Percentiles rank a stretch among this genome's conserved stretches.
Conservation (phyloP, 2,797 vertebrate species). For the Echiichthys vipera region DNA sequence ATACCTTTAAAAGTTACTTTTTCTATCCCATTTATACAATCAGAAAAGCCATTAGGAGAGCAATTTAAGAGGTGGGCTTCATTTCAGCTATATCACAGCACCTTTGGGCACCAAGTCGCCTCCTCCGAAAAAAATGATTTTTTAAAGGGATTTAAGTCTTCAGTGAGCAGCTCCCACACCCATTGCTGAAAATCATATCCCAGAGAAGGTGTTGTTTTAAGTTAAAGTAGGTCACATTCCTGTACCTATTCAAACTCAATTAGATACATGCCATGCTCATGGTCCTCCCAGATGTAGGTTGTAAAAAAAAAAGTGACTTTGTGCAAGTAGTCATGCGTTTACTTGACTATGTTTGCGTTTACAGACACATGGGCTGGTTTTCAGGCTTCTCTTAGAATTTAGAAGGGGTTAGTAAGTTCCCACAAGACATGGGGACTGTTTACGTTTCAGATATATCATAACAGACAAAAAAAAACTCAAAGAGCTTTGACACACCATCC, state of each 20-base stretch:
- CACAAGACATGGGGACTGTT: constrained; percentile 43
- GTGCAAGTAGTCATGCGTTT: not conserved
- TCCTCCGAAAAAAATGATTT: constrained; percentile 33
- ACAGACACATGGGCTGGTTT: constrained; percentile 24
- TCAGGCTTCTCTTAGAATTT: constrained; percentile 63
- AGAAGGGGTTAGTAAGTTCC: constrained; percentile 49
- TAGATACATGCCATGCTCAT: constrained; percentile 56
- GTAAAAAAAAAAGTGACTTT: constrained; percentile 46
- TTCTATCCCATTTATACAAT: constrained; percentile 18
- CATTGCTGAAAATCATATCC: constrained; percentile 39
- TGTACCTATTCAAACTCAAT: constrained; percentile 54
- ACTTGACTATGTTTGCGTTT: not conserved
- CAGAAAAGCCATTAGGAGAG: constrained; percentile 26
- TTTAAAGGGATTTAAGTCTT: constrained; percentile 38
- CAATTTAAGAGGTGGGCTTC: constrained; percentile 46
- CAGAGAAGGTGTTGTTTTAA: constrained; percentile 68
- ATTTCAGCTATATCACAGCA: constrained; percentile 47
- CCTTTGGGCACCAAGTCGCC: constrained; percentile 41
- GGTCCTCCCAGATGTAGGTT: constrained; percentile 32
- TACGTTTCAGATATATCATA: constrained; percentile 64
- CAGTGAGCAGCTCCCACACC: constrained; percentile 35
- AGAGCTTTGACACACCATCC: constrained; percentile 15
- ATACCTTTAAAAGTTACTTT: constrained; percentile 53
- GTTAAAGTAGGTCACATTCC: constrained; percentile 72
- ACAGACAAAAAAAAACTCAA: constrained; percentile 13